These are phyloP conservation scores for Oreohelix idahoensis DNA, from an alignment of 1,140 invertebrate genomes.

Conservation along the genomic window DNA sequence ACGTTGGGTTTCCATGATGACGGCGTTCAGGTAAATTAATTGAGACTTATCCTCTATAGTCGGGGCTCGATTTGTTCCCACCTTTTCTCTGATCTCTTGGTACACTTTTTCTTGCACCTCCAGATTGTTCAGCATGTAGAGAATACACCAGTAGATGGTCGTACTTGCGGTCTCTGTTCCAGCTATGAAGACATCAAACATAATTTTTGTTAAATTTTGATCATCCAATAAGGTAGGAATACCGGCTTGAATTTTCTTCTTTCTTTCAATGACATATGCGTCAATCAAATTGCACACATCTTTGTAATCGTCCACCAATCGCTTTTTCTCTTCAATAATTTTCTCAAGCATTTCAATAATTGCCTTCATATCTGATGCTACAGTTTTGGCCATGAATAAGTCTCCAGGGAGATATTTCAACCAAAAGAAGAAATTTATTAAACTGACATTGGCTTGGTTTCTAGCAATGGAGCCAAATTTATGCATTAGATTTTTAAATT, in stretches of 20 bases:
- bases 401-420: neutral
- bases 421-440: neutral
- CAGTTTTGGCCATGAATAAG: neutral
- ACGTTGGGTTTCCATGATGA: neutral
- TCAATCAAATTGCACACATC: neutral
- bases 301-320: neutral
- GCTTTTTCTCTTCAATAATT: neutral
- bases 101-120: conserved; percentile 84
- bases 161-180: conserved; percentile 51
- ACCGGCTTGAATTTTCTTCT: neutral
- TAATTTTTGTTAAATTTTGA: conserved; percentile 39
- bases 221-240: conserved; percentile 6
- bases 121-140: conserved; percentile 85
- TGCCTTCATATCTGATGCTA: neutral
- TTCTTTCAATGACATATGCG: neutral
- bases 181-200: conserved; percentile 81
- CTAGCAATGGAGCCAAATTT: neutral
- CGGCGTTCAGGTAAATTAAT: neutral
- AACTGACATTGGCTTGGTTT: neutral
- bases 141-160: conserved; percentile 79
- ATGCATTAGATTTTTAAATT: conserved; percentile 39
- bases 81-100: conserved; percentile 87
- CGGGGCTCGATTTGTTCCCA: conserved; percentile 84
- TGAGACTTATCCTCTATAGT: neutral
- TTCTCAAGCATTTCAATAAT: neutral